A percentile compares a stretch with the other conserved stretches of the same genome.
phyloP scores from a whole-genome alignment of 1,140 invertebrate species.

The Drosophila novamexicana region DNA sequence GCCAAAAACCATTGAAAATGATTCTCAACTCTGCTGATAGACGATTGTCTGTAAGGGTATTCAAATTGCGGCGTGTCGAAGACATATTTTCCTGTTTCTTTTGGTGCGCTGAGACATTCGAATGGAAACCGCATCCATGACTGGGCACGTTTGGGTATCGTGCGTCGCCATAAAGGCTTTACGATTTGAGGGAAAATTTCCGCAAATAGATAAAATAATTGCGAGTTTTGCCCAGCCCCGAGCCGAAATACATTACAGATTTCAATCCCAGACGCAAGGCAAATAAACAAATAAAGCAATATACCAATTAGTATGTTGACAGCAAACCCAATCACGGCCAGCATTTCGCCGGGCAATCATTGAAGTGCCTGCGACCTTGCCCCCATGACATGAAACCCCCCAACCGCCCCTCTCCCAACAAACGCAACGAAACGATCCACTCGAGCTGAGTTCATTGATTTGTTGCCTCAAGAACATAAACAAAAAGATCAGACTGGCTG shows the following conservation, averaged over 20 bases:
- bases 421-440: neutral
- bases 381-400: slow-evolving; percentile 25
- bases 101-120: neutral
- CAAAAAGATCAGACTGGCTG: slow-evolving; percentile 17
- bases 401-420: neutral
- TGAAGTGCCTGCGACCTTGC: slow-evolving; percentile 27
- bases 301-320: slow-evolving; percentile 34
- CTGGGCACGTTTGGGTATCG: slow-evolving; percentile 30
- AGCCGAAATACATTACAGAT: slow-evolving; percentile 37
- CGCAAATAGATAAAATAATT: slow-evolving; percentile 56
- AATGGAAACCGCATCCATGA: slow-evolving; percentile 17
- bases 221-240: slow-evolving; percentile 33
- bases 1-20: too few relatives aligned
- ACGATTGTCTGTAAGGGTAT: neutral
- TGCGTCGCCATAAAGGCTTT: slow-evolving; percentile 58
- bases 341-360: slow-evolving; percentile 25
- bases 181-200: slow-evolving; percentile 69
- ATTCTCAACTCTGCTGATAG: too few relatives aligned
- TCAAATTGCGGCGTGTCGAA: neutral
- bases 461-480: slow-evolving; percentile 32
- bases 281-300: slow-evolving; percentile 61
- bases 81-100: neutral
- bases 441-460: slow-evolving; percentile 39
- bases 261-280: slow-evolving; percentile 56
- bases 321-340: slow-evolving; percentile 27